Conservation (phyloP, 2,888 invertebrate genomes). For the Scaptomyza tumidula region DNA sequence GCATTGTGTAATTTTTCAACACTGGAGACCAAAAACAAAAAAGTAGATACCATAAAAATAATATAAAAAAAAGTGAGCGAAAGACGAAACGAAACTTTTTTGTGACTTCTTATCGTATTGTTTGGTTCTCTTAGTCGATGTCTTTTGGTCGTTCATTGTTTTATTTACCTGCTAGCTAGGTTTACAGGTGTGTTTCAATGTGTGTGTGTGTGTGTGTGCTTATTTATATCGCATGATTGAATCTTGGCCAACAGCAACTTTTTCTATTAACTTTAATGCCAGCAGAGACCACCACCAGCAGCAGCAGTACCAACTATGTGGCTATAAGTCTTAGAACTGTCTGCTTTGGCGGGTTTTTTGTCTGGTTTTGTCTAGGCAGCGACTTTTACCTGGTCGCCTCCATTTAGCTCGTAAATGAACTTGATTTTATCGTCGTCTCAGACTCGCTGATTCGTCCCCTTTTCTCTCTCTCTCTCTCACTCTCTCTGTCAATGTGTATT, state of each 20-base stretch:
- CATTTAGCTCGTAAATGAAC: constrained; percentile 73
- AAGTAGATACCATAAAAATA: constrained; percentile 23
- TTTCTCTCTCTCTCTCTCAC: background rate
- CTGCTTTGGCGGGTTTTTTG: constrained; percentile 30
- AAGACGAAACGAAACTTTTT: constrained; percentile 56
- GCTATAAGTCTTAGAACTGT: constrained; percentile 38
- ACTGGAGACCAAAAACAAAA: constrained; percentile 53
- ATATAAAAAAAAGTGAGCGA: constrained; percentile 12
- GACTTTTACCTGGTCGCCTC: constrained; percentile 60
- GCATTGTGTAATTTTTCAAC: constrained; percentile 80
- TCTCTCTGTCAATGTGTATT: constrained; percentile 51
- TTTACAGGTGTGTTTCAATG: constrained; percentile 32
- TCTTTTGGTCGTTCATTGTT: constrained; percentile 63
- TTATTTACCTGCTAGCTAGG: constrained; percentile 68
- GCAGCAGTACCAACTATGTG: constrained; percentile 56
- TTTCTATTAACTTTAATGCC: constrained; percentile 80
- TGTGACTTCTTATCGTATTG: constrained; percentile 75
- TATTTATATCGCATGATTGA: constrained; percentile 80
- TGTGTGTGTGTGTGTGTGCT: constrained; percentile 57
- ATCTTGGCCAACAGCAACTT: constrained; percentile 80
- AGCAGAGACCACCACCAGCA: constrained; percentile 53
- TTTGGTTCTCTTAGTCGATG: constrained; percentile 28
- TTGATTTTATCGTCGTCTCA: constrained; percentile 76
- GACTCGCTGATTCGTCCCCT: background rate
- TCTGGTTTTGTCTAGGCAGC: constrained; percentile 34